These are phyloP conservation scores for Timandra comae DNA, from an alignment of 2,888 invertebrate genomes.

Conservation along the genomic window DNA sequence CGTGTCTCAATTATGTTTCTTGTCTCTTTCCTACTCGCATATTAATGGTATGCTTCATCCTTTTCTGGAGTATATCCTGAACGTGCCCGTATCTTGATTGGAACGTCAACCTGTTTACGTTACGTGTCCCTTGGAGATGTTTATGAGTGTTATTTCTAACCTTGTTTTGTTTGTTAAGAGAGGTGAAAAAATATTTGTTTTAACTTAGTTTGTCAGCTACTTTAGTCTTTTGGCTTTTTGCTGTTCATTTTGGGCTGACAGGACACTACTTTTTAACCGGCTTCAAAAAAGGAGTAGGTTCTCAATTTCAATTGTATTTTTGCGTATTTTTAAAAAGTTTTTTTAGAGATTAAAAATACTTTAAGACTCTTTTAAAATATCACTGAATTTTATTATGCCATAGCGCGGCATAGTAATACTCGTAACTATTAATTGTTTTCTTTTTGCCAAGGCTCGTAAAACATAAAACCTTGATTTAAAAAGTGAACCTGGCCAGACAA, in stretches of 20 bases:
- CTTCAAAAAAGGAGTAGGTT: no score
- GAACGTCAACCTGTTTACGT: constrained; percentile 48
- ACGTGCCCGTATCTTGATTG: constrained; percentile 42
- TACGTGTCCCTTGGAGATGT: constrained; percentile 24
- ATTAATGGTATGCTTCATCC: constrained; percentile 24
- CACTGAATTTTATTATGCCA: no score
- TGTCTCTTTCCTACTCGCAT: constrained; percentile 26
- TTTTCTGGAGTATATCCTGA: constrained; percentile 30
- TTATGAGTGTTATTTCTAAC: constrained; percentile 21
- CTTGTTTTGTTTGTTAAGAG: neutral
- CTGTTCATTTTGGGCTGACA: no score
- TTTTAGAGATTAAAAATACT: neutral
- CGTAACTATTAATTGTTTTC: no score
- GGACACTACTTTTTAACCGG: no score
- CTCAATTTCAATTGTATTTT: no score
- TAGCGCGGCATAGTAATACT: no score
- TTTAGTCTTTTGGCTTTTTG: no score
- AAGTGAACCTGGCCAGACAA: no score
- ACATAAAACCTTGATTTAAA: no score
- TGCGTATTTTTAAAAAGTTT: neutral
- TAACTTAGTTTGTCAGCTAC: neutral
- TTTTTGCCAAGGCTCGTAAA: no score
- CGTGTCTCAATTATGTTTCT: constrained; percentile 24
- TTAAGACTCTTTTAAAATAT: no score
- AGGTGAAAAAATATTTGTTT: neutral